Evolutionary conservation across 1,140 invertebrate genomes (phyloP), one percentile per base, ranked within the genome.

Genomic region (Oreohelix idahoensis): DNA sequence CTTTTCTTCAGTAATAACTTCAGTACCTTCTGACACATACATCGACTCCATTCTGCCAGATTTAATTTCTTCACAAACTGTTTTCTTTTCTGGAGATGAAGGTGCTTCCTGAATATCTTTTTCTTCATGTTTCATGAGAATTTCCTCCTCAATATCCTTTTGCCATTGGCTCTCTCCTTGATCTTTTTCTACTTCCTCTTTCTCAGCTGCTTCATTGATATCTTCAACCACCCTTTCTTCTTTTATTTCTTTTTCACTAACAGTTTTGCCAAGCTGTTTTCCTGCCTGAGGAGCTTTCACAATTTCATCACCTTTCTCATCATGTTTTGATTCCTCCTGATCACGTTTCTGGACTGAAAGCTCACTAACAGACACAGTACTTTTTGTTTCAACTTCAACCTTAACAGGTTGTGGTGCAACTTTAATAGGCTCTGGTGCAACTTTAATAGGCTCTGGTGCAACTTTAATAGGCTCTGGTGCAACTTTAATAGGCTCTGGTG

Each of bases 101-200:
- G 20, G 38, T 39, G 23, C 26, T 73, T 73, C 42, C 20, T 73
- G 71, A 26, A 29, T 76, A 74, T 71, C 66, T 75, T 36, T 39
- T 29, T 66, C 51, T 39, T 23, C 26, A 0, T 70, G 49, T 23
- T 49, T 42, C 26, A 15, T 49, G 38, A 38, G 29, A 2, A 29
- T 32, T 0, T 71, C 63, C 17, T 15, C 29, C 36, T 45, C 66
- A 38, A 69, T n/a, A 26, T 49, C 79, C 29, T 75, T 38, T 49
- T 45, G 42, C 39, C 11, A 51, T 45, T 53, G 38, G 29, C 11
- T 53, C 32, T 66, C 45, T 35, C 81, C 45, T 11, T 32, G 23
- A 51, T 66, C 76, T 81, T 8, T 17, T 38, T 51, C 53, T 35
- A 35, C 51, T 70, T 81, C 53, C 11, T 74, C 84, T 70, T 79